Evolutionary conservation across 2,888 invertebrate genomes (phyloP).

Genomic region (Phaedon cochleariae): DNA sequence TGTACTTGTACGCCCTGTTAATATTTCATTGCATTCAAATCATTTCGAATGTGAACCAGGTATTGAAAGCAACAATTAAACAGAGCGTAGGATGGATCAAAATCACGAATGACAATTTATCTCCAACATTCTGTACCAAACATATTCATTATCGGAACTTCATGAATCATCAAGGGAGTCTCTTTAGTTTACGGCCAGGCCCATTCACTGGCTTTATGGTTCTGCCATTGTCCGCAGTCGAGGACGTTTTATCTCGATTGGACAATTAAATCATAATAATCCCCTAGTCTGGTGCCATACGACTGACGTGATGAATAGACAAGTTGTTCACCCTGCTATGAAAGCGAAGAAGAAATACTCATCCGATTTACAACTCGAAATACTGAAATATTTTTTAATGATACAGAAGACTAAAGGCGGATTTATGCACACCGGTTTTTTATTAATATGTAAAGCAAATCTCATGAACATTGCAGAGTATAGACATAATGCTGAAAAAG

Average conservation of each 20-base stretch:
- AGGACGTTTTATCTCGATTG: constrained; percentile 21
- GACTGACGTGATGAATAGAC: neutral
- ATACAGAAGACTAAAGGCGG: too few relatives aligned
- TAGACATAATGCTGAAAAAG: constrained; percentile 80
- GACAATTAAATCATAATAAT: constrained; percentile 33
- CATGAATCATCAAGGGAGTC: neutral
- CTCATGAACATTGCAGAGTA: constrained; percentile 98
- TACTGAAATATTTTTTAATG: too few relatives aligned
- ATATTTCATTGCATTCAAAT: neutral
- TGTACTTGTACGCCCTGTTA: too few relatives aligned
- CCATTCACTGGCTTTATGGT: constrained; percentile 23
- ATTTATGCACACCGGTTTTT: too few relatives aligned
- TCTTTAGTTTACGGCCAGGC: neutral
- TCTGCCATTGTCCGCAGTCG: constrained; percentile 11
- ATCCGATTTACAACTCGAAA: too few relatives aligned
- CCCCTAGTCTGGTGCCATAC: constrained; percentile 21
- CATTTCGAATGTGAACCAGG: neutral
- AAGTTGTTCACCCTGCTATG: too few relatives aligned
- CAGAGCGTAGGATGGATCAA: neutral
- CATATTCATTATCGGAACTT: constrained; percentile 13
- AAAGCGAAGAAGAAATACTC: too few relatives aligned
- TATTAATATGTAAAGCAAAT: too few relatives aligned
- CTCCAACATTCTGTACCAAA: neutral
- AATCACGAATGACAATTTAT: neutral
- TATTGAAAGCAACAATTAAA: neutral